Evolutionary conservation across 1,140 invertebrate species (phyloP).

Genomic region (Drosophila nigromelanica): DNA sequence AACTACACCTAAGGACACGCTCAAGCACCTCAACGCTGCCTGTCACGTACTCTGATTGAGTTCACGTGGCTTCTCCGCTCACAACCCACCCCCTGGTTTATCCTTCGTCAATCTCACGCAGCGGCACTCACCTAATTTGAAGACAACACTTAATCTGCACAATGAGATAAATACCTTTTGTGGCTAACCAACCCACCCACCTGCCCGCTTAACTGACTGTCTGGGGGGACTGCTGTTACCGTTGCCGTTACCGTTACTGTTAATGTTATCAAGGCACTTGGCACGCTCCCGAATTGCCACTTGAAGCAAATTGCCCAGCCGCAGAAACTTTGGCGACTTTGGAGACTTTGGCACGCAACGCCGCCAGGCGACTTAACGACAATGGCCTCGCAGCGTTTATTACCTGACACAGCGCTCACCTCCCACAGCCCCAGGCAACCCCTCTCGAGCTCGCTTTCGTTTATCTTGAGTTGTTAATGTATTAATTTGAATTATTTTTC

Average conservation of each 20-base stretch:
- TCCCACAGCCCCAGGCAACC: no score
- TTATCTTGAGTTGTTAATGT: constrained; percentile 70
- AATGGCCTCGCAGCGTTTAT: constrained; percentile 60
- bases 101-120: constrained; percentile 43
- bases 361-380: constrained; percentile 43
- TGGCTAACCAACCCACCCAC: constrained; percentile 31
- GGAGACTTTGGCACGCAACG: constrained; percentile 64
- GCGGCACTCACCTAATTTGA: constrained; percentile 72
- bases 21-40: neutral
- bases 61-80: neutral
- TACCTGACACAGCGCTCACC: constrained; percentile 50
- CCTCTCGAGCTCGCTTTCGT: neutral
- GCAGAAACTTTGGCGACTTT: constrained; percentile 68
- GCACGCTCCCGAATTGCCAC: constrained; percentile 79
- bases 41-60: constrained; percentile 43
- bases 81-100: constrained; percentile 1
- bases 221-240: constrained; percentile 21
- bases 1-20: constrained; percentile 21
- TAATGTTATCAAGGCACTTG: constrained; percentile 71
- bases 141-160: constrained; percentile 64
- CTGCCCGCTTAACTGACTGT: constrained; percentile 7
- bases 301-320: constrained; percentile 70
- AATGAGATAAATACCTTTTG: constrained; percentile 80
- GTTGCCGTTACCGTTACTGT: constrained; percentile 24
- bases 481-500: constrained; percentile 76